Evolutionary conservation across 2,113 vertebrate genomes (phyloP).

Genomic region (Tyto alba): DNA sequence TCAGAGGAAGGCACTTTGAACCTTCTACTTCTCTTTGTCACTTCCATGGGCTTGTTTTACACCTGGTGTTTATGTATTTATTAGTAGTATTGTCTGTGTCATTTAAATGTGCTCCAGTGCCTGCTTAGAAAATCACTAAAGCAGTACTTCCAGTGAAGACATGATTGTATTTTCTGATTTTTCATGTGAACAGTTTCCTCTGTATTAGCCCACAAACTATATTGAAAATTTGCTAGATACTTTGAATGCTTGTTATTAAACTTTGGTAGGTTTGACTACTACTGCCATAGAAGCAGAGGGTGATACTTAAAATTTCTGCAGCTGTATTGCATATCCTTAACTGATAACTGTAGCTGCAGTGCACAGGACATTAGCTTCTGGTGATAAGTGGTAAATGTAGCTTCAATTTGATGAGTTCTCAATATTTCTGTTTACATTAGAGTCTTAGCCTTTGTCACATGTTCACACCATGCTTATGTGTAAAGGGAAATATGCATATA

Average conservation of each 20-base stretch:
- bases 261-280: neutral
- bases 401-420: neutral
- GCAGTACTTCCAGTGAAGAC: neutral
- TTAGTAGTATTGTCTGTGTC: neutral
- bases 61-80: neutral
- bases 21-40: neutral
- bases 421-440: neutral
- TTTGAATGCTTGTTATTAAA: neutral
- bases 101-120: neutral
- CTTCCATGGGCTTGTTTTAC: neutral
- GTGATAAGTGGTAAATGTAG: neutral
- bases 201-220: neutral
- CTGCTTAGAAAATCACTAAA: neutral
- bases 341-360: neutral
- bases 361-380: neutral
- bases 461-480: neutral
- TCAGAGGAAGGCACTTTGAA: neutral
- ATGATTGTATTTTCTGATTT: neutral
- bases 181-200: neutral
- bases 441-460: neutral
- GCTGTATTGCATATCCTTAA: neutral
- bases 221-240: neutral
- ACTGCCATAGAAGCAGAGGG: neutral
- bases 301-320: neutral
- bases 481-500: neutral